Evolutionary conservation across 2,797 vertebrate genomes (phyloP).

Genomic region (Sparus aurata): DNA sequence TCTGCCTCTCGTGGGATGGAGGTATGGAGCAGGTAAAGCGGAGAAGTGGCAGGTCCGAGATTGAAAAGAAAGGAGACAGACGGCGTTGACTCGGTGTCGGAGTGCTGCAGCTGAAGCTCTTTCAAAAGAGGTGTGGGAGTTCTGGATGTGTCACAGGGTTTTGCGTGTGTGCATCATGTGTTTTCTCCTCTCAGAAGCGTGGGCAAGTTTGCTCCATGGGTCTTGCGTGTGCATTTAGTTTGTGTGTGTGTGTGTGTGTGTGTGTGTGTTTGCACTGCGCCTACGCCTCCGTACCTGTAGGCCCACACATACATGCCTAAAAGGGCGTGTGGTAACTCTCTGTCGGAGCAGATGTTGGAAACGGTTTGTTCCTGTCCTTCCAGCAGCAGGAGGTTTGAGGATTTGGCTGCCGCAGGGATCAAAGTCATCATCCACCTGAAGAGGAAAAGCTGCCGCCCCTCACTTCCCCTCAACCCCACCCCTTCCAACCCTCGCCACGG

Average conservation of each 20-base stretch:
- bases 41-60: slow-evolving; percentile 34
- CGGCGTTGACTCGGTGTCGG: slow-evolving; percentile 40
- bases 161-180: slow-evolving; percentile 37
- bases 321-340: slow-evolving; percentile 30
- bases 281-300: slow-evolving; percentile 23
- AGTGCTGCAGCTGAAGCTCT: slow-evolving; percentile 48
- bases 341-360: slow-evolving; percentile 69
- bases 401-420: slow-evolving; percentile 67
- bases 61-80: slow-evolving; percentile 33
- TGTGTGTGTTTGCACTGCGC: slow-evolving; percentile 8
- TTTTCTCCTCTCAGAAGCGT: slow-evolving; percentile 59
- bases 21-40: slow-evolving; percentile 45
- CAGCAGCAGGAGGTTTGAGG: slow-evolving; percentile 56
- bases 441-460: slow-evolving; percentile 37
- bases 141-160: slow-evolving; percentile 64
- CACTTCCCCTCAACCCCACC: neutral
- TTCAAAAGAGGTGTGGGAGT: slow-evolving; percentile 66
- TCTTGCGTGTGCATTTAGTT: slow-evolving; percentile 34
- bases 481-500: neutral
- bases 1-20: slow-evolving; percentile 40
- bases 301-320: slow-evolving; percentile 40
- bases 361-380: slow-evolving; percentile 51
- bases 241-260: slow-evolving; percentile 17
- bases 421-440: slow-evolving; percentile 74
- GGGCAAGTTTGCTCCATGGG: slow-evolving; percentile 55